These are phyloP conservation scores for Caenorhabditis doughertyi DNA, from an alignment of 2,888 invertebrate genomes.

Conservation along the genomic window DNA sequence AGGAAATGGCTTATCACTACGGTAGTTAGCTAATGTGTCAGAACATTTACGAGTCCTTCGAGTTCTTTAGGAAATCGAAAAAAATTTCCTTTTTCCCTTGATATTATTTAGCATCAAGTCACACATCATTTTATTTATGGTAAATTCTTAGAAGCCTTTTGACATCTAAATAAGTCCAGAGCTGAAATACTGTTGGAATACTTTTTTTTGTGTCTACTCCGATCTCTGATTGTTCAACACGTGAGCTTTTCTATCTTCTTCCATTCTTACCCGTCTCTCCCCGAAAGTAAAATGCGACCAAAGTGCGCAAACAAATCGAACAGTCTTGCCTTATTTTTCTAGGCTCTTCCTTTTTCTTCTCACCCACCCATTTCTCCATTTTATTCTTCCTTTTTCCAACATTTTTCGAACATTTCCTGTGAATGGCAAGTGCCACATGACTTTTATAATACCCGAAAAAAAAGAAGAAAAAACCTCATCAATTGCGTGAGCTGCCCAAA, in stretches of 20 bases:
- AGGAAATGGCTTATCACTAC: conserved; percentile 44
- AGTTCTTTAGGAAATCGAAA: conserved; percentile 3
- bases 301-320: conserved; percentile 60
- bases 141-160: conserved; percentile 11
- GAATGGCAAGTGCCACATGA: background rate
- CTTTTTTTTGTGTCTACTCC: conserved; percentile 18
- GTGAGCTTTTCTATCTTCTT: conserved; percentile 42
- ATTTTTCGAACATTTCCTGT: conserved; percentile 19
- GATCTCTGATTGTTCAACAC: conserved; percentile 56
- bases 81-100: background rate
- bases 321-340: conserved; percentile 49
- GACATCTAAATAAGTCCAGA: background rate
- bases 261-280: conserved; percentile 33
- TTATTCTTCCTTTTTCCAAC: conserved; percentile 3
- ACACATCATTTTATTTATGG: conserved; percentile 21
- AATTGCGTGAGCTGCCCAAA: background rate
- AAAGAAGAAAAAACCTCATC: background rate
- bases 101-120: background rate
- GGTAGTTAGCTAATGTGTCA: conserved; percentile 1
- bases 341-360: conserved; percentile 7
- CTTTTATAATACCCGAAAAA: background rate
- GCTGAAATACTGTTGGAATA: background rate
- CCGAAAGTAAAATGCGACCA: conserved; percentile 43
- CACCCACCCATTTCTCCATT: background rate
- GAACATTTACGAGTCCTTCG: background rate